Evolutionary conservation across 2,888 invertebrate genomes (phyloP).

Genomic region (Lasioglossum villosulum): DNA sequence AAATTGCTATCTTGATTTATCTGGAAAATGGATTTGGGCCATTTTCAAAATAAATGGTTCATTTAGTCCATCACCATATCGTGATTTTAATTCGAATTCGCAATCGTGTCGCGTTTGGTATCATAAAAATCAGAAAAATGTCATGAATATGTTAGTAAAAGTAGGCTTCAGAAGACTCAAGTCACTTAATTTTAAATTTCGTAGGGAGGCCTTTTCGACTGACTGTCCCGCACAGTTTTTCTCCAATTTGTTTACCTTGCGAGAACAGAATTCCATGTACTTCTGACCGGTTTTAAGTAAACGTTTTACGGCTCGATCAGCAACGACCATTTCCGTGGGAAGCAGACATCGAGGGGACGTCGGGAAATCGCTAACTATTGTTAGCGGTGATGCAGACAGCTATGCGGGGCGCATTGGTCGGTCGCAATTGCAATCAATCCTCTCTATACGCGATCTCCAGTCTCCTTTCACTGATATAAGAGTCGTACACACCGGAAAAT

Average conservation of each 20-base stretch:
- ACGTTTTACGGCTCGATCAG: neutral
- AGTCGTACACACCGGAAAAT: slow-evolving; percentile 42
- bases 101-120: too few relatives aligned
- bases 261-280: neutral
- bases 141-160: too few relatives aligned
- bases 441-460: slow-evolving; percentile 23
- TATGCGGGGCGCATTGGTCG: slow-evolving; percentile 42
- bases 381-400: slow-evolving; percentile 30
- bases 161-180: too few relatives aligned
- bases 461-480: slow-evolving; percentile 39
- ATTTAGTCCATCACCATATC: too few relatives aligned
- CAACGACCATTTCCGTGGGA: neutral
- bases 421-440: slow-evolving; percentile 56
- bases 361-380: slow-evolving; percentile 69
- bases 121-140: too few relatives aligned
- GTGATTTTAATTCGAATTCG: too few relatives aligned
- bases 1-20: too few relatives aligned
- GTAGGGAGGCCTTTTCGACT: too few relatives aligned
- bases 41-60: too few relatives aligned
- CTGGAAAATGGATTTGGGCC: too few relatives aligned
- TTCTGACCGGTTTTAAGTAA: neutral
- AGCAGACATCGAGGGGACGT: slow-evolving; percentile 31
- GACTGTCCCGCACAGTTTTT: neutral
- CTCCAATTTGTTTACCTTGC: neutral
- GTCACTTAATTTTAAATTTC: too few relatives aligned